Conservation (phyloP, 2,797 vertebrate genomes). For the Erpetoichthys calabaricus region DNA sequence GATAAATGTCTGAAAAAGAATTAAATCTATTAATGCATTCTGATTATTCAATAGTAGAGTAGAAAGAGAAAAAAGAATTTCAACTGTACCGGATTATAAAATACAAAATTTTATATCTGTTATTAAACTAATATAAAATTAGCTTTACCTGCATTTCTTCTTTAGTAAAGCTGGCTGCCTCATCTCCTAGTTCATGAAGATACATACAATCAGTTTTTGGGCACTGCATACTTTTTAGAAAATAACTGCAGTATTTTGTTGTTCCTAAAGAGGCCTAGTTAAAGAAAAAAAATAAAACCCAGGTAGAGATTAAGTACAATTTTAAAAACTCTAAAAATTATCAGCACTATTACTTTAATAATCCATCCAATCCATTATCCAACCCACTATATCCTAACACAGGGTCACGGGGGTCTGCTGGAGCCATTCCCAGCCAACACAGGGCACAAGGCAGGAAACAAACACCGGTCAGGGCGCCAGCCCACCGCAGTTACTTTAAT, state of each 20-base stretch:
- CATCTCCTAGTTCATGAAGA: slow-evolving; percentile 90
- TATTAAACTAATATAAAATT: too few species aligned
- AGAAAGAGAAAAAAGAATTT: not conserved
- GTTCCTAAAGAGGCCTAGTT: slow-evolving; percentile 92
- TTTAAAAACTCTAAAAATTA: not conserved
- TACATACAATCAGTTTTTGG: slow-evolving; percentile 98
- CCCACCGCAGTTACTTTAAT: too few species aligned
- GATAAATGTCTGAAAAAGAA: too few species aligned
- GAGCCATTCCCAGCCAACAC: too few species aligned
- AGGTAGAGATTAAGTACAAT: not conserved
- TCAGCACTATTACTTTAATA: not conserved
- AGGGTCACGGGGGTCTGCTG: too few species aligned
- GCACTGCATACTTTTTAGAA: slow-evolving; percentile 98
- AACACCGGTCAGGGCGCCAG: too few species aligned
- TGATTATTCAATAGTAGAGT: not conserved
- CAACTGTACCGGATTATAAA: too few species aligned
- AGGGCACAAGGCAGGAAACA: too few species aligned
- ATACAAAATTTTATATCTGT: too few species aligned
- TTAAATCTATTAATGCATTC: not conserved
- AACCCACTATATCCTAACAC: too few species aligned
- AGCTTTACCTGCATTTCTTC: slow-evolving; percentile 90
- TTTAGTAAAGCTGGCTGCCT: slow-evolving; percentile 97
- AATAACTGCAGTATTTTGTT: slow-evolving; percentile 98
- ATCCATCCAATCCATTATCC: too few species aligned
- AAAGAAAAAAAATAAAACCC: not conserved